Conservation (phyloP, 2,797 vertebrate genomes). For the Myotis planiceps region DNA sequence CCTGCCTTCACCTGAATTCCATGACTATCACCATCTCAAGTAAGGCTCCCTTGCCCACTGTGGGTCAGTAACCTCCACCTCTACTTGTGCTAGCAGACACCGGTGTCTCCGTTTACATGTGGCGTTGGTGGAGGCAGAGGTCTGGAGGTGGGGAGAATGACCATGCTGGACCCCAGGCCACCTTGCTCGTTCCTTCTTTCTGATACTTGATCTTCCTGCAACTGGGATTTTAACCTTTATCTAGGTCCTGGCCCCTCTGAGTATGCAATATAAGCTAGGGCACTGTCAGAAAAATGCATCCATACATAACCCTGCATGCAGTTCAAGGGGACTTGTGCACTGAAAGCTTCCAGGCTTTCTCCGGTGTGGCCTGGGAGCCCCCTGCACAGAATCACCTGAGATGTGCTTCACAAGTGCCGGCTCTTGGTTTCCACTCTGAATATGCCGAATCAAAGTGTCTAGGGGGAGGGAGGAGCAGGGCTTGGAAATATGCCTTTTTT, state of each 20-base stretch:
- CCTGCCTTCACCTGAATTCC: conserved; percentile 96
- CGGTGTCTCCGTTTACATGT: neutral
- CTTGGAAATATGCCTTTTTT: neutral
- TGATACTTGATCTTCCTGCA: neutral
- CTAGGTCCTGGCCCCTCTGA: neutral
- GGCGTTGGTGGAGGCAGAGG: neutral
- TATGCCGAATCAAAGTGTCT: neutral
- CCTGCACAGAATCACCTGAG: neutral
- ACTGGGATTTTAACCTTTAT: neutral
- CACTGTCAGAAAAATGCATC: neutral
- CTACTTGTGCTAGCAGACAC: neutral
- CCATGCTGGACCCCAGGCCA: neutral
- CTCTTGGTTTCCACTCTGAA: neutral
- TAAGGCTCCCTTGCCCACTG: conserved; percentile 74
- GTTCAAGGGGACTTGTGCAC: neutral
- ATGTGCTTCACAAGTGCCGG: neutral
- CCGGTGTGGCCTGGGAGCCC: neutral
- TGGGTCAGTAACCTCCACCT: neutral
- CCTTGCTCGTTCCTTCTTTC: neutral
- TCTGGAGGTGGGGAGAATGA: neutral
- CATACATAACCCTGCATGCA: neutral
- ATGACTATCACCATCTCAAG: conserved; percentile 97
- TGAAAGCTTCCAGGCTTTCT: neutral
- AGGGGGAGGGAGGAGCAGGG: neutral
- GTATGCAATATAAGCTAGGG: neutral